Percentiles rank a stretch among this genome's conserved stretches.
Conservation (phyloP, 2,113 vertebrate genomes). For the Oryzias woworae region DNA sequence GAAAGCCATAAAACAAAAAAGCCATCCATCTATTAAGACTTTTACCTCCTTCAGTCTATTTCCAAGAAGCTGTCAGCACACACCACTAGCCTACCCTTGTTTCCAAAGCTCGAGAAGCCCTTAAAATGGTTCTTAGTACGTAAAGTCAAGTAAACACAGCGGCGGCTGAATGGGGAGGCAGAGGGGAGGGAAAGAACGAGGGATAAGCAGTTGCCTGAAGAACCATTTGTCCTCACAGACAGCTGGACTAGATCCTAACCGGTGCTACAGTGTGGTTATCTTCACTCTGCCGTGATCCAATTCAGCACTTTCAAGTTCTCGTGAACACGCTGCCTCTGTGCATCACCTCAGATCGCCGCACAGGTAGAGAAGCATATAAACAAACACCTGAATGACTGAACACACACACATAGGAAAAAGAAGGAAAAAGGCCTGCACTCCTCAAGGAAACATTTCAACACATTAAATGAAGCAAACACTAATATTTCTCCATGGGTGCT, state of each 20-base stretch:
- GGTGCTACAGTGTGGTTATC: constrained; percentile 60
- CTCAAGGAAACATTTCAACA: constrained; percentile 30
- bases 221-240: constrained; percentile 75
- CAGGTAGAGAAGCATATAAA: constrained; percentile 6
- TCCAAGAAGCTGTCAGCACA: constrained; percentile 32
- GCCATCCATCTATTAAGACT: constrained; percentile 31
- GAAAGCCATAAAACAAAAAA: constrained; percentile 29
- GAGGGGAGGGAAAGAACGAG: constrained; percentile 8
- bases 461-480: constrained; percentile 17
- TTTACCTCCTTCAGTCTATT: constrained; percentile 7
- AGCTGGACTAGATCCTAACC: constrained; percentile 73
- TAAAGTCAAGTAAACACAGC: constrained; percentile 46
- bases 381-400: not conserved
- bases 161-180: not conserved
- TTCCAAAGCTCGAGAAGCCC: constrained; percentile 24
- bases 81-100: not conserved
- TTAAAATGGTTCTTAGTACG: constrained; percentile 34
- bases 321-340: not conserved
- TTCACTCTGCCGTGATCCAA: constrained; percentile 17
- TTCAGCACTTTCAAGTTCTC: not conserved
- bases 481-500: constrained; percentile 21
- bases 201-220: constrained; percentile 71
- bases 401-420: not conserved
- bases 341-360: constrained; percentile 3
- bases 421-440: not conserved